phyloP scores from a whole-genome alignment of 2,113 vertebrate genomes.

The Triplophysa dalaica region DNA sequence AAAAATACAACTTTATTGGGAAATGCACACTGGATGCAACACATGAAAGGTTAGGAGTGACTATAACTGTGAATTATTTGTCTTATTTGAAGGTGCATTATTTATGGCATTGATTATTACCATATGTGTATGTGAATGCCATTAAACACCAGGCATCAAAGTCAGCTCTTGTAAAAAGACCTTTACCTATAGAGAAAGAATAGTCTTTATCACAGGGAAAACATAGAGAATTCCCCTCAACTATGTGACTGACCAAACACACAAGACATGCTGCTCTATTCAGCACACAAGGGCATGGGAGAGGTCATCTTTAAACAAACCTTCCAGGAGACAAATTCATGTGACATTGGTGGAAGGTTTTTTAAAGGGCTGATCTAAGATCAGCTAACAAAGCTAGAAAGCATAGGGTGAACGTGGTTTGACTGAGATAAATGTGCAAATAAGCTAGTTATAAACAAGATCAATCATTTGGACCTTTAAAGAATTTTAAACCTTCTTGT shows the following conservation, averaged over 20 bases:
- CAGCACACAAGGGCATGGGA: constrained; percentile 41
- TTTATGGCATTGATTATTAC: constrained; percentile 33
- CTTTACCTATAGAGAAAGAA: constrained; percentile 6
- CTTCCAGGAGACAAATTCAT: constrained; percentile 29
- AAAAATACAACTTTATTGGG: constrained; percentile 67
- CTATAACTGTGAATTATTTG: background rate
- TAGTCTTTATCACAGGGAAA: constrained; percentile 54
- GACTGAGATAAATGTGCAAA: background rate
- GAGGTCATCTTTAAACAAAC: constrained; percentile 56
- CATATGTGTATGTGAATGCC: too few species aligned
- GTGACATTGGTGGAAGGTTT: background rate
- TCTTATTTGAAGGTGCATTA: too few species aligned
- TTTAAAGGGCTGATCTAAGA: background rate
- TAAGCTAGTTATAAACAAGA: too few species aligned
- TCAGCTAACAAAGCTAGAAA: background rate
- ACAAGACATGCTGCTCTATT: constrained; percentile 5
- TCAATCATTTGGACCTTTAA: too few species aligned
- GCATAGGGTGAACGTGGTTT: background rate
- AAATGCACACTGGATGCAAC: constrained; percentile 44
- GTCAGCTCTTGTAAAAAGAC: background rate
- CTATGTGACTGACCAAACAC: constrained; percentile 54
- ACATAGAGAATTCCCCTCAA: constrained; percentile 43
- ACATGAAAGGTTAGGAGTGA: constrained; percentile 47
- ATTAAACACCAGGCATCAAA: background rate
- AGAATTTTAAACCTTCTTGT: background rate